Evolutionary conservation across 1,140 invertebrate species (phyloP).

Genomic region (Anastatus disparis): DNA sequence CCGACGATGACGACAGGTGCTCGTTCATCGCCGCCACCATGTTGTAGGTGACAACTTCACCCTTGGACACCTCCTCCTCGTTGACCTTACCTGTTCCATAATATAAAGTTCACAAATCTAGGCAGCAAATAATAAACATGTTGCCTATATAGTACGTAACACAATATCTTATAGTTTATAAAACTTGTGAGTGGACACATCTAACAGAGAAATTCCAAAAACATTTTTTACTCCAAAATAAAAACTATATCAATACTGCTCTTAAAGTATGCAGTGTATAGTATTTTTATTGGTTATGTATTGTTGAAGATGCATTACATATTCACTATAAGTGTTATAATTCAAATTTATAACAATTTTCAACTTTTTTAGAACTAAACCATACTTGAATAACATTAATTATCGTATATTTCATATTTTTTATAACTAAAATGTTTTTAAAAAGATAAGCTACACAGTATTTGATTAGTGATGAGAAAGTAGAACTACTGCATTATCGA

Average conservation of each 20-base stretch:
- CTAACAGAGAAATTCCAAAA: background rate
- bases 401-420: constrained; percentile 18
- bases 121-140: background rate
- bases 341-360: no score
- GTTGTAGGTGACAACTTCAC: constrained; percentile 50
- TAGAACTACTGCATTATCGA: constrained; percentile 29
- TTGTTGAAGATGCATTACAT: background rate
- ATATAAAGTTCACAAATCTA: background rate
- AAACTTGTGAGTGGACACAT: no score
- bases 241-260: no score
- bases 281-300: constrained; percentile 14
- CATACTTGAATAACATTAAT: background rate
- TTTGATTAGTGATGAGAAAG: constrained; percentile 22
- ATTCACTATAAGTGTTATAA: background rate
- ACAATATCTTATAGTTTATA: no score
- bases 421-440: background rate
- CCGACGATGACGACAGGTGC: constrained; percentile 59
- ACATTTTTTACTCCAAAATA: no score
- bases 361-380: background rate
- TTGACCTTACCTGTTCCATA: constrained; percentile 32
- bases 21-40: constrained; percentile 67
- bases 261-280: no score
- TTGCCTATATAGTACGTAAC: no score
- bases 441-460: background rate
- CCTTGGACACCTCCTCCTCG: constrained; percentile 43